Evolutionary conservation across 1,140 invertebrate genomes (phyloP).

Genomic region (Stegodyphus mimosarum): DNA sequence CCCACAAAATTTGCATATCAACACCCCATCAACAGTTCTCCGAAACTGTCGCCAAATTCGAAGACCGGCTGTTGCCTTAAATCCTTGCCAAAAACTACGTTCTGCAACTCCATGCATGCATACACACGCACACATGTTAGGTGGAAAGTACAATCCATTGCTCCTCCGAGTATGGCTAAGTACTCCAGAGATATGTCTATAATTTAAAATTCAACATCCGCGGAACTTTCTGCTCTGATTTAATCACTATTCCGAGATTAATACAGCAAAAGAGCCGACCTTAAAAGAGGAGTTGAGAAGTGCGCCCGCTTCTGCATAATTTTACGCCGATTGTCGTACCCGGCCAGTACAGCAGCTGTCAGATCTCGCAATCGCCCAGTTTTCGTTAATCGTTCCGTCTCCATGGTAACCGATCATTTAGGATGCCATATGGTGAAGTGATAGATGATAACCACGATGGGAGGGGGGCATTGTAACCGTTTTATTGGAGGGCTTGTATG

Average conservation of each 20-base stretch:
- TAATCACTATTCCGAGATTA: conserved; percentile 43
- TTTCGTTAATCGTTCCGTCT: conserved; percentile 52
- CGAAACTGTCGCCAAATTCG: conserved; percentile 41
- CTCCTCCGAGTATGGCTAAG: conserved; percentile 4
- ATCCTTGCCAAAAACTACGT: conserved; percentile 29
- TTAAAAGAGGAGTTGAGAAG: conserved; percentile 9
- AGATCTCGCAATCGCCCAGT: conserved; percentile 35
- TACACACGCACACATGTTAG: background rate
- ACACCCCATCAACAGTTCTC: conserved; percentile 34
- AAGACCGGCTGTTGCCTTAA: conserved; percentile 41
- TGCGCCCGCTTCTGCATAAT: conserved; percentile 32
- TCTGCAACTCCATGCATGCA: background rate
- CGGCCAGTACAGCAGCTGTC: conserved; percentile 13
- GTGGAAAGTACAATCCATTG: background rate
- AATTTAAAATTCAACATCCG: conserved; percentile 56
- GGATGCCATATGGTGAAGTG: conserved; percentile 43
- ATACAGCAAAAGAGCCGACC: conserved; percentile 19
- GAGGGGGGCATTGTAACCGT: conserved; percentile 25
- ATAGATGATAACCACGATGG: conserved; percentile 29
- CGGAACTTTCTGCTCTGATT: conserved; percentile 23
- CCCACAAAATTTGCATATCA: conserved; percentile 39
- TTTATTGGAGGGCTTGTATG: conserved; percentile 35
- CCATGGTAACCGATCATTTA: conserved; percentile 40
- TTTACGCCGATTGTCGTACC: conserved; percentile 14
- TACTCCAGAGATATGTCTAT: conserved; percentile 51